Evolutionary conservation across 1,140 invertebrate species (phyloP).

Genomic region (Ceratitis capitata): DNA sequence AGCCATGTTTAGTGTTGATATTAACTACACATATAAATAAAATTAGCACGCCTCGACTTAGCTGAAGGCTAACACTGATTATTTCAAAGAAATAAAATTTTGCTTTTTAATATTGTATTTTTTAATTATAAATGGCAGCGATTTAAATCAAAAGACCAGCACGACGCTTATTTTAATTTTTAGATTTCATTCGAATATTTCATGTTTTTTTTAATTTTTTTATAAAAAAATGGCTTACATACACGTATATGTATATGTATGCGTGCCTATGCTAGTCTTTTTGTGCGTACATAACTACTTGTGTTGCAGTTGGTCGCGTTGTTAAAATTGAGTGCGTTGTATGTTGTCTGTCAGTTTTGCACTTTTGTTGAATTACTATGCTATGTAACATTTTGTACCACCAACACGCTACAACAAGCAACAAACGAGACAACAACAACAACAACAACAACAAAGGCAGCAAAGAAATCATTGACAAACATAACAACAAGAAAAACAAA

Average conservation of each 20-base stretch:
- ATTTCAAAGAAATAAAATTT: too few relatives aligned
- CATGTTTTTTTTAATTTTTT: not conserved
- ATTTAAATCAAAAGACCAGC: too few relatives aligned
- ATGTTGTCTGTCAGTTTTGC: not conserved
- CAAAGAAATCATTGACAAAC: too few relatives aligned
- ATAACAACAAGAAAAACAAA: not conserved
- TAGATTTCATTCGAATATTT: not conserved
- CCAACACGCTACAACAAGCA: slow-evolving; percentile 9
- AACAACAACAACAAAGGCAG: not conserved
- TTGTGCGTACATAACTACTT: not conserved
- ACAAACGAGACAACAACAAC: not conserved
- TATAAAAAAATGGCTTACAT: too few relatives aligned
- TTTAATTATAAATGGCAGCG: too few relatives aligned
- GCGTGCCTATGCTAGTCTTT: not conserved
- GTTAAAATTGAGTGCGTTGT: slow-evolving; percentile 7
- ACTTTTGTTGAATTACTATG: slow-evolving; percentile 21
- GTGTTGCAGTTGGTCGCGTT: not conserved
- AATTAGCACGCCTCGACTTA: too few relatives aligned
- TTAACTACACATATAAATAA: too few relatives aligned
- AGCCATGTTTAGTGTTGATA: too few relatives aligned
- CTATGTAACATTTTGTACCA: slow-evolving; percentile 24
- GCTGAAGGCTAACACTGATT: too few relatives aligned
- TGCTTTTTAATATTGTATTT: too few relatives aligned
- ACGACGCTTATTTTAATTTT: not conserved
- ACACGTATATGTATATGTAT: too few relatives aligned